Percentiles rank a stretch among this genome's conserved stretches.
Conservation (phyloP, 2,888 invertebrate genomes). For the Petrolisthes cinctipes region DNA sequence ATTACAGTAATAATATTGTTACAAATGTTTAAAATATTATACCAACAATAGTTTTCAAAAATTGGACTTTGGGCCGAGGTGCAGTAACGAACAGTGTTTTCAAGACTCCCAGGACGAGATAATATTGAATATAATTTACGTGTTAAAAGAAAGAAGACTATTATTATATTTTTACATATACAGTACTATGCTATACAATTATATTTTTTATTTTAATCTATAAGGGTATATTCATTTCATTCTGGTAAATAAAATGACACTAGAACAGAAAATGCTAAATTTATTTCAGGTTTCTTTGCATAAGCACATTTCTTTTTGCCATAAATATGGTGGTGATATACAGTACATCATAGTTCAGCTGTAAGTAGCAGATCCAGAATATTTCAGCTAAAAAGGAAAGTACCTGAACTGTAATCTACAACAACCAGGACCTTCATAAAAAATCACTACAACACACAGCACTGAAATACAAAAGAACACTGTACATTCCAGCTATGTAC, state of each 20-base stretch:
- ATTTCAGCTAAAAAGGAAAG: slow-evolving; percentile 1
- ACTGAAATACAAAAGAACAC: slow-evolving; percentile 11
- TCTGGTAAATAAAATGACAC: slow-evolving; percentile 4
- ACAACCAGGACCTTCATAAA: not conserved
- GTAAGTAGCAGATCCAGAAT: slow-evolving; percentile 8
- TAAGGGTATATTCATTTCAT: no score
- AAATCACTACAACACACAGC: slow-evolving; percentile 4
- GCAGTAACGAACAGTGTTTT: no score
- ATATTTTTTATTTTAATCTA: no score
- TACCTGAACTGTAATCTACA: not conserved
- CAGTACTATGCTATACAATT: no score
- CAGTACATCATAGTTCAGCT: not conserved
- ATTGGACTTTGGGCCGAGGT: no score
- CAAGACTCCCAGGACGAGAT: no score
- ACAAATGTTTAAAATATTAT: no score
- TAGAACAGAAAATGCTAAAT: slow-evolving; percentile 8
- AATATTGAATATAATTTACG: no score
- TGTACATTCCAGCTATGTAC: slow-evolving; percentile 16
- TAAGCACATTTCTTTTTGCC: not conserved
- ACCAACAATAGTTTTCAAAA: no score
- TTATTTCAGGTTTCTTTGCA: slow-evolving; percentile 2
- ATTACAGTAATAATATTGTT: no score
- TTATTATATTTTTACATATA: no score
- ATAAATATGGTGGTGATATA: not conserved
- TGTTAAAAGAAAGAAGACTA: no score